A percentile compares a stretch with the other conserved stretches of the same genome.
phyloP scores from a whole-genome alignment of 1,140 invertebrate genomes.

The Orchesella cincta region DNA sequence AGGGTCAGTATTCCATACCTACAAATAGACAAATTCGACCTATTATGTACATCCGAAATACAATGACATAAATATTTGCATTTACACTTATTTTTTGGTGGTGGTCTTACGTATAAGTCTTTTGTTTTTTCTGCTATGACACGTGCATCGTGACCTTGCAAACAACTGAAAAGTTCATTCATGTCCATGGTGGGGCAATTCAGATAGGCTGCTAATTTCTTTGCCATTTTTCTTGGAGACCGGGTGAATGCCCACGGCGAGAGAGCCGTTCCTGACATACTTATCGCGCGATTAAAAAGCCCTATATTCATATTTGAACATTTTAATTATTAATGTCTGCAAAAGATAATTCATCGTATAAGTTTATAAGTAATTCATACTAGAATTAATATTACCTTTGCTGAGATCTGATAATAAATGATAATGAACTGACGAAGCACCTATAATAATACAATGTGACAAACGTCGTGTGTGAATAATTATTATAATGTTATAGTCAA shows the following conservation, averaged over 20 bases:
- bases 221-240: conserved; percentile 68
- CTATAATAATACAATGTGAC: conserved; percentile 1
- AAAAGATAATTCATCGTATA: too few relatives aligned
- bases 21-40: conserved; percentile 27
- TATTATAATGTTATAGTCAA: not conserved
- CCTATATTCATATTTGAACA: too few relatives aligned
- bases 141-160: conserved; percentile 65
- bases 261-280: conserved; percentile 74
- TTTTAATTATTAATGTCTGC: too few relatives aligned
- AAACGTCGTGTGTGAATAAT: not conserved
- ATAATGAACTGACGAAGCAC: conserved; percentile 42
- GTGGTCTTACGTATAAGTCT: conserved; percentile 58
- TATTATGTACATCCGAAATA: not conserved
- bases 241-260: conserved; percentile 70
- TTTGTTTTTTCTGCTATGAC: conserved; percentile 58
- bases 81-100: too few relatives aligned
- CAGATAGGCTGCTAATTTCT: conserved; percentile 65
- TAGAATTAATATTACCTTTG: conserved; percentile 40
- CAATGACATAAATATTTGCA: not conserved
- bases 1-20: conserved; percentile 63
- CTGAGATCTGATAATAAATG: conserved; percentile 40
- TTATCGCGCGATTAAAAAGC: conserved; percentile 70
- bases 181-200: conserved; percentile 66
- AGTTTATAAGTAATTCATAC: too few relatives aligned
- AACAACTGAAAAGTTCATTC: conserved; percentile 69